Evolutionary conservation across 2,113 vertebrate genomes (phyloP).

Genomic region (Brienomyrus brachyistius): DNA sequence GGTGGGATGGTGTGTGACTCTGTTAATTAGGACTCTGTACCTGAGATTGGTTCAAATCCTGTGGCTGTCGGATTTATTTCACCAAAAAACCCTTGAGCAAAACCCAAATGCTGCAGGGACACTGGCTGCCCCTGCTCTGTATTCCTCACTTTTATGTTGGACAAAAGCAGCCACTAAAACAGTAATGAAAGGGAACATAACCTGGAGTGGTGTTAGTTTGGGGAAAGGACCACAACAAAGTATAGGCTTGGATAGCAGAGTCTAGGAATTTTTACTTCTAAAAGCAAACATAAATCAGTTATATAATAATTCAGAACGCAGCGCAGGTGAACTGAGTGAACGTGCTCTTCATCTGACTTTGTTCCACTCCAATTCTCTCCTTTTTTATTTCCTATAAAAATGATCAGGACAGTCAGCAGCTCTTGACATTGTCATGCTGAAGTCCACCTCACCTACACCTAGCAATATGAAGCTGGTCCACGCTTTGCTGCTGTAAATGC

Average conservation of each 20-base stretch:
- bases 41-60: not conserved
- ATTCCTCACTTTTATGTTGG: not conserved
- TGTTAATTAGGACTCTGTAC: not conserved
- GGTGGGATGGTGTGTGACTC: not conserved
- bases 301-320: not conserved
- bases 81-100: not conserved
- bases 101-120: not conserved
- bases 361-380: not conserved
- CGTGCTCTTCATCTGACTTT: not conserved
- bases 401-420: not conserved
- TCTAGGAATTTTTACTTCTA: not conserved
- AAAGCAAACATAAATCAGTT: not conserved
- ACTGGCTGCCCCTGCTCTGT: not conserved
- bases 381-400: not conserved
- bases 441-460: not conserved
- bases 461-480: too few relatives aligned
- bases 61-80: not conserved
- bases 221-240: not conserved
- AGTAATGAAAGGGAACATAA: not conserved
- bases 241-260: not conserved
- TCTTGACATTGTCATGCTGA: not conserved
- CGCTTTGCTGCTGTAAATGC: too few relatives aligned
- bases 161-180: not conserved
- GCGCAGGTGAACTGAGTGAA: not conserved
- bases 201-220: not conserved